Evolutionary conservation across 2,888 invertebrate genomes (phyloP), one percentile per base, ranked within the genome.

Genomic region (Andrena minutula): DNA sequence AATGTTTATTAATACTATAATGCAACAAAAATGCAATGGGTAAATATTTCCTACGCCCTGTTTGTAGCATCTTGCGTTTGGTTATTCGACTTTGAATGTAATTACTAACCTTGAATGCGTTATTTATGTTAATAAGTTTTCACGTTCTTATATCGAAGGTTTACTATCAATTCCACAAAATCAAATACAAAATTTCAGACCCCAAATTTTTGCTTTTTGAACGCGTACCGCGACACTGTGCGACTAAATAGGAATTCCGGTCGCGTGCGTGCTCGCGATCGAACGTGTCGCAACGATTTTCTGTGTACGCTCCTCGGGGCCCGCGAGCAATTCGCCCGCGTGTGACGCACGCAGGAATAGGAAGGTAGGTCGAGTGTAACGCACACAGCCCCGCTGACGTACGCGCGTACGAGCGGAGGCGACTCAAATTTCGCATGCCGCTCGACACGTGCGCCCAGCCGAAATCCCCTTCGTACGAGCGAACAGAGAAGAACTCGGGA

Each of bases 391-490:
- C 5, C 41, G 41, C 41, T 16, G 16, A 16, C 41, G n/a, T 63
- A 49, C 74, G 70, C 60, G 51, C 69, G 56, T 49, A 32, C 30
- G 26, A 61, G 41, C 73, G 51, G 71, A 49, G 74, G 58, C 75
- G 71, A 35, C 77, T 88, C 78, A 77, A 84, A 75, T 88, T 89
- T 90, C 90, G 83, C 88, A 85, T 86, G 84, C 89, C 83, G 87
- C 82, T 83, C 87, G 90, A 89, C 91, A 91, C 91, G 91, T 91
- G 91, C 89, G 83, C 66, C 71, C 30, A 35, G 16, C 16, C 58
- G 53, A 86, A 81, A 56, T 64, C 84, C 87, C 84, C 83, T 47
- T 79, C 81, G 80, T 70, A 75, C 82, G 72, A 51, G 30, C 8
- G 35, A 78, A 83, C 85, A 81, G 81, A 81, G 82, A 81, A 79